Conservation (phyloP, 2,113 vertebrate genomes). For the Notarius quadriscutis region DNA sequence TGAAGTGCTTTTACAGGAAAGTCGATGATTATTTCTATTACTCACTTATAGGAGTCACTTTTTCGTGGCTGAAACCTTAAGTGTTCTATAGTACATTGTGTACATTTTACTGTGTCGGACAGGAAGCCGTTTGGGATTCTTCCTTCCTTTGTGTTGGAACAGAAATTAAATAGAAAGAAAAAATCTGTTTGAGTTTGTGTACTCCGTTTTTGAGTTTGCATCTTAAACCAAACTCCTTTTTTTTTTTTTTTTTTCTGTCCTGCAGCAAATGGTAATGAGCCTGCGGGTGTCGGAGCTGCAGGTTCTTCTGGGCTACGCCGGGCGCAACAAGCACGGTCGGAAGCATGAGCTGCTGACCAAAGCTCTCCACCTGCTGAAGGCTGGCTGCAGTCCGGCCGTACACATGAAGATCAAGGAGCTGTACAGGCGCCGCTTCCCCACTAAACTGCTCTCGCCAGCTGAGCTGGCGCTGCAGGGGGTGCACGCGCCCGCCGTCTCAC, state of each 20-base stretch:
- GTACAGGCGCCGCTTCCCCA: constrained; percentile 92
- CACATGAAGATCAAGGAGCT: constrained; percentile 99
- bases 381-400: constrained; percentile 94
- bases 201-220: background rate
- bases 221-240: background rate
- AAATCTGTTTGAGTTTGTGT: background rate
- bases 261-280: constrained; percentile 99
- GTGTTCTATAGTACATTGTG: background rate
- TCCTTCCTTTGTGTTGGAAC: background rate
- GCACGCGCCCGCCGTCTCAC: constrained; percentile 80
- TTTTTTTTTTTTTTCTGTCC: background rate
- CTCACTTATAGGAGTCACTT: background rate
- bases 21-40: background rate
- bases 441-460: constrained; percentile 91
- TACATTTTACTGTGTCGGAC: background rate
- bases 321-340: constrained; percentile 97
- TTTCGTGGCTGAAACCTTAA: background rate
- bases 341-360: constrained; percentile 99
- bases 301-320: constrained; percentile 97
- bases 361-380: constrained; percentile 93
- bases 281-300: constrained; percentile 98
- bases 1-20: background rate
- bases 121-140: background rate
- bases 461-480: constrained; percentile 86
- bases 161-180: too few species aligned